phyloP scores from a whole-genome alignment of 2,888 invertebrate genomes.

The Eumacrocentrus americanus region DNA sequence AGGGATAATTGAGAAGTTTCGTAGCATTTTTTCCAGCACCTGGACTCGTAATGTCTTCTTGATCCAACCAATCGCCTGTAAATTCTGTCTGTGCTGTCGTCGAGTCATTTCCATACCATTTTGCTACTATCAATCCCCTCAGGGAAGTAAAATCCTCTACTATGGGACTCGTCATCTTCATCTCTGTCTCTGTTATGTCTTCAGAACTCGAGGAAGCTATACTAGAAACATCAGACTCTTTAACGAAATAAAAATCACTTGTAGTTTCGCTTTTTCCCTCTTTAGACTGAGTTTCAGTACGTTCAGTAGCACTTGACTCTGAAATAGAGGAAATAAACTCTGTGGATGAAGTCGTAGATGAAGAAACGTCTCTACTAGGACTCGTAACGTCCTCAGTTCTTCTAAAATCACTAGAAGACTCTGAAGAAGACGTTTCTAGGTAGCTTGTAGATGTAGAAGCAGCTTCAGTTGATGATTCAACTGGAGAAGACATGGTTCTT shows the following conservation, averaged over 20 bases:
- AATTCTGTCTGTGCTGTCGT: constrained; percentile 1
- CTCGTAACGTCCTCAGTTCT: too few relatives aligned
- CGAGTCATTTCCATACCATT: constrained; percentile 27
- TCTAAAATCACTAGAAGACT: not conserved
- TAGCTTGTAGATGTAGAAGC: not conserved
- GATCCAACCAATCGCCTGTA: constrained; percentile 18
- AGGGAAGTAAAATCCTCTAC: constrained; percentile 22
- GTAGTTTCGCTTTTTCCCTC: not conserved
- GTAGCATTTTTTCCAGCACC: not conserved
- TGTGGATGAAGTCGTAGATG: not conserved
- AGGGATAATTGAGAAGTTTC: too few relatives aligned
- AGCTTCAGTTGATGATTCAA: not conserved
- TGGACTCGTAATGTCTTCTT: constrained; percentile 3
- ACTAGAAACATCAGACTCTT: not conserved
- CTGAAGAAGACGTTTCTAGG: not conserved
- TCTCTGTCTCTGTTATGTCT: not conserved
- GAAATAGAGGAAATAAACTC: too few relatives aligned
- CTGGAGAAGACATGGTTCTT: not conserved
- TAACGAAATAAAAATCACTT: not conserved
- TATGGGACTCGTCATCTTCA: not conserved
- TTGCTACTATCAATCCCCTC: constrained; percentile 24
- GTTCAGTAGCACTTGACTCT: too few relatives aligned
- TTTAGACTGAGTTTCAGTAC: not conserved
- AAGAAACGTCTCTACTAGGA: too few relatives aligned
- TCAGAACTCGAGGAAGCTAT: not conserved